These are phyloP conservation scores for Gymnoscopelus microlampas DNA, from an alignment of 2,797 vertebrate genomes.

Conservation along the genomic window DNA sequence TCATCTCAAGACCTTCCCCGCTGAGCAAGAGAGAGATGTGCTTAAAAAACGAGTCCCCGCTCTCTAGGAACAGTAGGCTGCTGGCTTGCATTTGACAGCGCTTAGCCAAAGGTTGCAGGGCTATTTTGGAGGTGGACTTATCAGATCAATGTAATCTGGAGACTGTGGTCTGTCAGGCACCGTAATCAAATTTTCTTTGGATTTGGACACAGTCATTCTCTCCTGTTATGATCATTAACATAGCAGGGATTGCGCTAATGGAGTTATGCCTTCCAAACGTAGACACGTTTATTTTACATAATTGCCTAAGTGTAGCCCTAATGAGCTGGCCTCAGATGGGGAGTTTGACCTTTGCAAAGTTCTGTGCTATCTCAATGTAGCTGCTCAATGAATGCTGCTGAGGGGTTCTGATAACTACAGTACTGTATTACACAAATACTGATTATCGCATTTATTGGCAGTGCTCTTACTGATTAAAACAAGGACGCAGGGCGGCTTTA, in stretches of 20 bases:
- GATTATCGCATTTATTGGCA: too few relatives aligned
- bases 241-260: conserved; percentile 72
- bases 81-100: conserved; percentile 41
- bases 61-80: conserved; percentile 20
- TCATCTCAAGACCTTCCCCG: conserved; percentile 48
- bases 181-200: conserved; percentile 75
- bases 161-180: conserved; percentile 55
- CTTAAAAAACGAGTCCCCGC: conserved; percentile 32
- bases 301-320: conserved; percentile 70
- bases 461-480: too few relatives aligned
- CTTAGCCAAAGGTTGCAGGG: conserved; percentile 50
- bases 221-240: conserved; percentile 77
- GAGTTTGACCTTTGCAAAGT: conserved; percentile 62
- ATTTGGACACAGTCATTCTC: conserved; percentile 66
- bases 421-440: background rate
- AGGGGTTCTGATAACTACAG: conserved; percentile 41
- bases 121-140: conserved; percentile 44
- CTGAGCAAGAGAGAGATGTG: conserved; percentile 34
- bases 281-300: conserved; percentile 76
- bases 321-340: conserved; percentile 63
- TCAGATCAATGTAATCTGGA: conserved; percentile 71
- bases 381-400: conserved; percentile 40
- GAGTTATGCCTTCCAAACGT: conserved; percentile 69
- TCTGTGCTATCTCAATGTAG: conserved; percentile 36
- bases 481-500: too few relatives aligned